Evolutionary conservation across 53 echinoderm and acorn worm genomes (phyloP), one percentile per base, ranked within the genome.

Genomic region (Arbacia lixula): DNA sequence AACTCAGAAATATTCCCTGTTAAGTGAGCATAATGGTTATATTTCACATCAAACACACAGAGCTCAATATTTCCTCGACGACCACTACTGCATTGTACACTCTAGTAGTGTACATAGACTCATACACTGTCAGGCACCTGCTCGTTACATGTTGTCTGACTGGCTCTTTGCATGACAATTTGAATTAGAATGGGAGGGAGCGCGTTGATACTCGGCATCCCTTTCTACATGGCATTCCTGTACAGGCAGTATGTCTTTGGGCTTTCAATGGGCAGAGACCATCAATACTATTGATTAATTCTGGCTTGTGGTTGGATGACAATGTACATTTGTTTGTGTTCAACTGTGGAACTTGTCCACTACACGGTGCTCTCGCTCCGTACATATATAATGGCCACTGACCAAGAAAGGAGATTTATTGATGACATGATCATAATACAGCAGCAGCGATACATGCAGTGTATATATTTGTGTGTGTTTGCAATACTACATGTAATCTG

Each of bases 261-360:
- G n/a, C 53, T 53, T 53, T 28, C 77, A 77, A 74, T 42, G 74
- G 34, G 36, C 5, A 58, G 55, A 77, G 58, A 56, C 34, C 27
- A 77, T 77, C 77, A 77, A 77, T 77, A 77, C 31, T 77, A 77
- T 77, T 77, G 77, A 77, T 77, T 77, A 77, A 11, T 34, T 27
- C 77, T 38, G 36, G 77, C 77, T 58, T 58, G 77, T 58, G 77
- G 77, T 77, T 77, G 60, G 77, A 10, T 77, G 77, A 37, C 77
- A 77, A 77, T 77, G 39, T 36, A 58, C 58, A 77, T 56, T 76
- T 77, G 77, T 77, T 77, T 77, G 77, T 60, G 77, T 77, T 77
- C 60, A 77, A 77, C 56, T 77, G 77, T 77, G 77, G 58, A 77
- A 77, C 25, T 39, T 77, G 77, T 54, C 58, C 77, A 77, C n/a